Base-by-base conservation (phyloP, 2,888 invertebrate genomes). In the Idaea aversata region DNA sequence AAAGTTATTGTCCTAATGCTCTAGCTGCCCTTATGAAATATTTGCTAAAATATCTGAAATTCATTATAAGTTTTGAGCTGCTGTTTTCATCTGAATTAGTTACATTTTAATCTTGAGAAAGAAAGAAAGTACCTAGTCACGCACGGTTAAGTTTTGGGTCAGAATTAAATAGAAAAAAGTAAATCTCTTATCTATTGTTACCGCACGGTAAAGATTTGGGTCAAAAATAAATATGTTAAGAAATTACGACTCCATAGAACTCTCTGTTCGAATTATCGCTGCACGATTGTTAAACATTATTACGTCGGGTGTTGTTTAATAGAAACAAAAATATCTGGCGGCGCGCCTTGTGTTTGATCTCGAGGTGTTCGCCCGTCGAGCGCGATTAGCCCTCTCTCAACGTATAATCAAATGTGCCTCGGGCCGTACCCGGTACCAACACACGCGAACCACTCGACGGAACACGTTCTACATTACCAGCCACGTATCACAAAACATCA, bases 261-360 rank as follows among this genome's bases (percentile, higher is more conserved):
- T 64, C 75, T 47, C 72, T 89, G 85, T 90, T 81, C 88, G 84
- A 93, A 91, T 92, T 90, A 92, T 91, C 91, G 92, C 91, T 91
- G 90, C 92, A 90, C 91, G 93, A 93, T 93, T 92, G 93, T 93
- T 93, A 93, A 93, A 93, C 93, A 93, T 93, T 93, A 93, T 93
- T 93, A 93, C 92, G 91, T 91, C 88, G 93, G 93, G 91, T 93
- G 93, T 93, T 93, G 93, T 93, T 93, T 93, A 93, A 93, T 93
- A 93, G 93, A 93, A 93, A 93, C 93, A 93, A 93, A 93, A 93
- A 93, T 93, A 93, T 93, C 91, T 91, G 93, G 90, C 93, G 93
- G 93, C 91, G 88, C 91, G 92, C 90, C 91, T 91, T 88, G 92
- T 93, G 93, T 93, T 93, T 93, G 93, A 93, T 93, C 93, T 93